A percentile compares a stretch with the other conserved stretches of the same genome.
These are phyloP conservation scores for Amphipyra tragopoginis DNA, from an alignment of 2,888 invertebrate genomes.

Conservation along the genomic window DNA sequence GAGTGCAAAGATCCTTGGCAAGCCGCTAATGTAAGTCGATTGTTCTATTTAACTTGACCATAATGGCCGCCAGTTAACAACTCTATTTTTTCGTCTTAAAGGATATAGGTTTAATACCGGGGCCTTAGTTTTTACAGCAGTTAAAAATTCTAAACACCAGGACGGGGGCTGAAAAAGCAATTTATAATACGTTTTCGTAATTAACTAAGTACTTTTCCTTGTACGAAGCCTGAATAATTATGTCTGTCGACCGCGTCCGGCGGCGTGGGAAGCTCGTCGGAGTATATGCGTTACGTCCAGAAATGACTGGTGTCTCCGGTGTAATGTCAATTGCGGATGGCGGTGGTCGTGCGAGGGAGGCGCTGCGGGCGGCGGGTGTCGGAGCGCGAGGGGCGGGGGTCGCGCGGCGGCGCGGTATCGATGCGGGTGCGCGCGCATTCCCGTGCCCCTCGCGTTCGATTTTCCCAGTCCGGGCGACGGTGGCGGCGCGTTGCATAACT, in stretches of 20 bases:
- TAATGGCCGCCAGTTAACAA: slow-evolving; percentile 22
- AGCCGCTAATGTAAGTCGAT: slow-evolving; percentile 37
- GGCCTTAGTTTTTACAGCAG: slow-evolving; percentile 4
- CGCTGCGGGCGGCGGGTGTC: slow-evolving; percentile 68
- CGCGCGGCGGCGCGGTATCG: slow-evolving; percentile 73
- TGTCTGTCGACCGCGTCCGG: slow-evolving; percentile 39
- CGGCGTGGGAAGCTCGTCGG: slow-evolving; percentile 51
- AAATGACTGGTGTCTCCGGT: slow-evolving; percentile 70
- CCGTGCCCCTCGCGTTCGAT: slow-evolving; percentile 83
- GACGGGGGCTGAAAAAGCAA: slow-evolving; percentile 21
- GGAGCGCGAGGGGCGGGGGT: slow-evolving; percentile 62
- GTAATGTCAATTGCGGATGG: slow-evolving; percentile 79
- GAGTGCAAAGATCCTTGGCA: slow-evolving; percentile 42
- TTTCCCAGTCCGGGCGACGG: slow-evolving; percentile 81
- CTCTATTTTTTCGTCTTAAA: slow-evolving; percentile 22
- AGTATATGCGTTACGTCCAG: slow-evolving; percentile 59
- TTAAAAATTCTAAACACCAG: slow-evolving; percentile 7
- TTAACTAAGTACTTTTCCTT: slow-evolving; percentile 57
- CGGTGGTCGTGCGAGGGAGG: slow-evolving; percentile 57
- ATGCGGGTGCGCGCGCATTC: slow-evolving; percentile 84
- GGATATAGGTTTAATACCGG: slow-evolving; percentile 4
- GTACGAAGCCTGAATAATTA: slow-evolving; percentile 45
- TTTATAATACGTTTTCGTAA: slow-evolving; percentile 37
- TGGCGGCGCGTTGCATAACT: slow-evolving; percentile 89
- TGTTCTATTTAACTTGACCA: slow-evolving; percentile 41